These are phyloP conservation scores for Lepus townsendii DNA, from an alignment of 2,797 vertebrate genomes.

Conservation along the genomic window DNA sequence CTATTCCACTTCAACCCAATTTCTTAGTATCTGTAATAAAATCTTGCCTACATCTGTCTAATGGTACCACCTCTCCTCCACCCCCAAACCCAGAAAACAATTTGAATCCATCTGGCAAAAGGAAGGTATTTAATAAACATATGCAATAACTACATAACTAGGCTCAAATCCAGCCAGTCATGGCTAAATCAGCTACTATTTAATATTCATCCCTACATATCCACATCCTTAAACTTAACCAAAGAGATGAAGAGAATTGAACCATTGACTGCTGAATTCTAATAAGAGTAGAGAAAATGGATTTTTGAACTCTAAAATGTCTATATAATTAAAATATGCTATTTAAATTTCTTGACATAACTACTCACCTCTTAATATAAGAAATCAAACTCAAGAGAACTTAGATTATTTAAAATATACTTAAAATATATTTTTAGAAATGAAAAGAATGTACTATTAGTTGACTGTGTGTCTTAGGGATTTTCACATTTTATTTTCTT, in stretches of 20 bases:
- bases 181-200: background rate
- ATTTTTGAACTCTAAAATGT: slow-evolving; percentile 38
- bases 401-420: background rate
- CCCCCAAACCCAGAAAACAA: too few relatives aligned
- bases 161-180: background rate
- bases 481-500: slow-evolving; percentile 64
- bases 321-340: background rate
- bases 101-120: background rate
- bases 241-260: background rate
- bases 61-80: background rate
- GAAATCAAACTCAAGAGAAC: slow-evolving; percentile 29
- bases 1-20: background rate
- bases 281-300: background rate
- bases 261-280: slow-evolving; percentile 19
- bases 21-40: background rate
- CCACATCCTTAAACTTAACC: background rate
- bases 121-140: slow-evolving; percentile 20
- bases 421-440: background rate
- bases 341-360: slow-evolving; percentile 46
- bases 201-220: background rate
- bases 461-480: background rate
- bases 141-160: background rate
- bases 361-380: background rate
- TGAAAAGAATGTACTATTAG: background rate
- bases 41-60: background rate